These are phyloP conservation scores for Pyrgilauda ruficollis DNA, from an alignment of 2,113 vertebrate species.

Conservation along the genomic window DNA sequence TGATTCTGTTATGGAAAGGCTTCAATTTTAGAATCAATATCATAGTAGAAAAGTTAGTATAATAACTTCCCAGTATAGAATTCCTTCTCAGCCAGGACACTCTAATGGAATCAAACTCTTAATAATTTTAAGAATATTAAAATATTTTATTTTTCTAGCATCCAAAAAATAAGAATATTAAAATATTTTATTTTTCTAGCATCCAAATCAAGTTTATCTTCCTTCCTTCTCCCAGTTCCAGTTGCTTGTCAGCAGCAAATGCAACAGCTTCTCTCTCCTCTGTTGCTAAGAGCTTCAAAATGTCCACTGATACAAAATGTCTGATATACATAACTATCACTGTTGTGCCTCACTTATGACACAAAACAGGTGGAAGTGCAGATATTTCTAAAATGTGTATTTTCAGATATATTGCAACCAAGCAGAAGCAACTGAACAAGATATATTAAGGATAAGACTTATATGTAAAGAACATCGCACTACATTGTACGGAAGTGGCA, in stretches of 20 bases:
- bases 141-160: background rate
- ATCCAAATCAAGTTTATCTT: background rate
- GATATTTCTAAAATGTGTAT: background rate
- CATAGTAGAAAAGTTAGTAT: background rate
- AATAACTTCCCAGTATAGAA: background rate
- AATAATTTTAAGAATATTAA: background rate
- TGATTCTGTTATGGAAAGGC: background rate
- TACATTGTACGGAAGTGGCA: background rate
- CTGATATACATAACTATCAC: accelerated
- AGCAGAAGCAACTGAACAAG: background rate
- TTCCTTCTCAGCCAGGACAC: background rate
- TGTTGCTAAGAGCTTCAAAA: background rate
- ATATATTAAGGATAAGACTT: background rate
- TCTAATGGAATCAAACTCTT: background rate
- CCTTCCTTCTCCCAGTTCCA: background rate
- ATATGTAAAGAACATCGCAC: background rate
- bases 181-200: background rate
- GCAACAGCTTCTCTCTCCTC: background rate
- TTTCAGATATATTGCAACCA: background rate
- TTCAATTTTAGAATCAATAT: slow-evolving; percentile 7
- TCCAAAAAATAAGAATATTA: background rate
- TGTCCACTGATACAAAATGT: background rate
- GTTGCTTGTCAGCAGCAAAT: background rate
- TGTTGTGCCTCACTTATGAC: background rate
- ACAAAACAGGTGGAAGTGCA: background rate